Conservation (phyloP, 1,140 invertebrate genomes). For the Drosophila insularis region DNA sequence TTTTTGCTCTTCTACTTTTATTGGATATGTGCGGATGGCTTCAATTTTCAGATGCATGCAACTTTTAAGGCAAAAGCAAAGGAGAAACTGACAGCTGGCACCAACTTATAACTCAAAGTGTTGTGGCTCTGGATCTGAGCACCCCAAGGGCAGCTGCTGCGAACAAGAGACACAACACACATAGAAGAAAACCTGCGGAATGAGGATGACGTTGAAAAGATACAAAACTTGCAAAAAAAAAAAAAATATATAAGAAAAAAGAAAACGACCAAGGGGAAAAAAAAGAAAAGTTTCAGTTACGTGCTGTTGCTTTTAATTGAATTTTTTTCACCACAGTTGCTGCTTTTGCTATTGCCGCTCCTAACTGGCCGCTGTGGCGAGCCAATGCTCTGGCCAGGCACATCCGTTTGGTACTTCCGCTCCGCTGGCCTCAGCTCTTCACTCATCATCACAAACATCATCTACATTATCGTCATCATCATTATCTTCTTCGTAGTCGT, state of each 20-base stretch:
- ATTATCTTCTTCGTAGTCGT: background rate
- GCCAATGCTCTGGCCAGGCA: conserved; percentile 70
- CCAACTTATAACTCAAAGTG: conserved; percentile 68
- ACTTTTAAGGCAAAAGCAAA: conserved; percentile 55
- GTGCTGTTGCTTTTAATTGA: conserved; percentile 82
- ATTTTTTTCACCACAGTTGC: conserved; percentile 69
- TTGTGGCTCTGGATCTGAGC: conserved; percentile 42
- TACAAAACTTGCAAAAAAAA: conserved; percentile 71
- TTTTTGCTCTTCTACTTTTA: conserved; percentile 2
- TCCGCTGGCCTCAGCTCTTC: conserved; percentile 13
- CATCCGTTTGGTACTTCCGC: conserved; percentile 68
- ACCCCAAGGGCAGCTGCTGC: conserved; percentile 47
- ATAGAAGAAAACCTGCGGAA: conserved; percentile 11
- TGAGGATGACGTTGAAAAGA: conserved; percentile 52
- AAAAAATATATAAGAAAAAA: conserved; percentile 1
- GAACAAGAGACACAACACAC: conserved; percentile 41
- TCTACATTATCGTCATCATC: background rate
- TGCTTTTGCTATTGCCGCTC: conserved; percentile 15
- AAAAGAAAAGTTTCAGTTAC: conserved; percentile 78
- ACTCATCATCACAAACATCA: background rate
- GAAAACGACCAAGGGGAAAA: conserved; percentile 36
- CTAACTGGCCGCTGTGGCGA: conserved; percentile 56
- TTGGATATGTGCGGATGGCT: conserved; percentile 29
- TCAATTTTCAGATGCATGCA: conserved; percentile 47
- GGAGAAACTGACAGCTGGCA: conserved; percentile 70